Evolutionary conservation across 2,797 vertebrate species (phyloP), one percentile per base, ranked within the genome.

Genomic region (Ataeniobius toweri): DNA sequence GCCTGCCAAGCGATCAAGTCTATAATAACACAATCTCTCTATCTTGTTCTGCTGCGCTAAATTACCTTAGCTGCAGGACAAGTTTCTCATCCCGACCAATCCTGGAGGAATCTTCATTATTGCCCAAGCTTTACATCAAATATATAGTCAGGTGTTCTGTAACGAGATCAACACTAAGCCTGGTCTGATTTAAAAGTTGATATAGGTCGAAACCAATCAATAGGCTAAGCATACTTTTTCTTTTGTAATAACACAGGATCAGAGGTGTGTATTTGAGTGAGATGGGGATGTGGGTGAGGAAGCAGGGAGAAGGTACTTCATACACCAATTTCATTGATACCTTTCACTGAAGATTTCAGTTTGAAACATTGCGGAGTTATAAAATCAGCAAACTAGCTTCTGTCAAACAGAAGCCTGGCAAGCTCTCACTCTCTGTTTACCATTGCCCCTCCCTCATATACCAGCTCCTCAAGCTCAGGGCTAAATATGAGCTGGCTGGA

Each of bases 1-100:
- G 89, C 84, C 89, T 93, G 91, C 91, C 90, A 92, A 93, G 92
- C 88, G 83, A 93, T 94, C 92, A 92, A 92, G 91, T 93, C 94
- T 93, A 91, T 88, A 94, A 94, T 94, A 95, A 93, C 86, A 90
- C 86, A 85, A 88, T 89, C 90, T 89, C 90, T 94, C 89, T 86
- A 91, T 93, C 90, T 90, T 92, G 88, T 91, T 89, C 88, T 80
- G 75, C 90, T 85, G 93, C 91, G 93, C 88, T 92, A 91, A 91
- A 94, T 92, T 89, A 94, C 89, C 91, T 93, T 85, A 85, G 87
- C 89, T 90, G 82, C 87, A 84, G 78, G 87, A 91, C 90, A 77
- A 89, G 86, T 84, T 85, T 89, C 58, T 31, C n/a, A 28, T 71
- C 82, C 83, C 74, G 70, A 69, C 82, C 84, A 86, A 77, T 83